phyloP scores from a whole-genome alignment of 2,113 vertebrate species.

The Raphicerus campestris region DNA sequence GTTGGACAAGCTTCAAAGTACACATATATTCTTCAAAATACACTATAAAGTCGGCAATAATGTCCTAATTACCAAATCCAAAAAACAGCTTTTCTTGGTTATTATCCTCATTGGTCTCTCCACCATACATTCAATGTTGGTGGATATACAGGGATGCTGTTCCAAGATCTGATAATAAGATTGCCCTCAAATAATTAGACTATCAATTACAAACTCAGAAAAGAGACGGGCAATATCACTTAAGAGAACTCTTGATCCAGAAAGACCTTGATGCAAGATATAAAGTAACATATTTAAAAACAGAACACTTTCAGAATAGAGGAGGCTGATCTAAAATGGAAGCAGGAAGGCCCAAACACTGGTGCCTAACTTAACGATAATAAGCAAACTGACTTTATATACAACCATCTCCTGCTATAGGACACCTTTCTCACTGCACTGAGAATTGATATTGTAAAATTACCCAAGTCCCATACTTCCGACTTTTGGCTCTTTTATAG shows the following conservation, averaged over 20 bases:
- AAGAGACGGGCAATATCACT: neutral
- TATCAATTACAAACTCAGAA: neutral
- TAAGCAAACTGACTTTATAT: neutral
- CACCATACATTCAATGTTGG: neutral
- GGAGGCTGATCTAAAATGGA: neutral
- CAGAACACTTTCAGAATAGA: neutral
- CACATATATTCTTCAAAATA: neutral
- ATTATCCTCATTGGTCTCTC: neutral
- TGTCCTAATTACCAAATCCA: neutral
- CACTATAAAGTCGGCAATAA: neutral
- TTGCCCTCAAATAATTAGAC: neutral
- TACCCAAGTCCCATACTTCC: neutral
- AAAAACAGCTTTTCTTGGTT: neutral
- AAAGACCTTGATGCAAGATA: neutral
- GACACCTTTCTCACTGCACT: neutral
- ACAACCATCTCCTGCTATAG: neutral
- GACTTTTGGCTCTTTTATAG: neutral
- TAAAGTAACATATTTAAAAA: neutral
- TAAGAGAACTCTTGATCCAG: neutral
- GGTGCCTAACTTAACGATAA: neutral
- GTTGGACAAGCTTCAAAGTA: neutral
- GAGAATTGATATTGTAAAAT: neutral
- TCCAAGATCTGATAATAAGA: neutral
- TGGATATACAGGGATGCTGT: neutral
- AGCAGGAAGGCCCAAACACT: neutral